Percentiles rank a stretch among this genome's conserved stretches.
phyloP scores from a whole-genome alignment of 2,888 invertebrate genomes.

The Parthenolecanium corni region DNA sequence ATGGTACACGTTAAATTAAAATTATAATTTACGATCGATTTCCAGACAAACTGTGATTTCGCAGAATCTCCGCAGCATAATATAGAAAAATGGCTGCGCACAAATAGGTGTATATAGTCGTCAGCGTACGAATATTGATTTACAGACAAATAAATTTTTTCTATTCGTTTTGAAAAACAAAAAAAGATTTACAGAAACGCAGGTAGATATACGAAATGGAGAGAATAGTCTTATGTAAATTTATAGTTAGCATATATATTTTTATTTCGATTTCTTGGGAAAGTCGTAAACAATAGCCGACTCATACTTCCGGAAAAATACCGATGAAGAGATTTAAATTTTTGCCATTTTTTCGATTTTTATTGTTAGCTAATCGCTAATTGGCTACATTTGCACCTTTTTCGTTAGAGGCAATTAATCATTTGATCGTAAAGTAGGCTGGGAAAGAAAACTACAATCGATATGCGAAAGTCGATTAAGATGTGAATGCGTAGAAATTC shows the following conservation, averaged over 20 bases:
- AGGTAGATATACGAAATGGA: too few relatives aligned
- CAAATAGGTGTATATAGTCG: too few relatives aligned
- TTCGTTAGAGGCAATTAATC: constrained; percentile 9
- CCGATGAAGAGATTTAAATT: constrained; percentile 2
- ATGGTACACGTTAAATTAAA: not conserved
- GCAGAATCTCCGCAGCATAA: too few relatives aligned
- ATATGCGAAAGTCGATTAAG: not conserved
- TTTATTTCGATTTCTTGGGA: constrained; percentile 1
- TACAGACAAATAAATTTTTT: not conserved
- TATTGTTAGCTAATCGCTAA: constrained; percentile 8
- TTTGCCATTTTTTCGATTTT: not conserved
- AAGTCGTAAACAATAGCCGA: constrained; percentile 5
- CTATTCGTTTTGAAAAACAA: not conserved
- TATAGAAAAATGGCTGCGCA: too few relatives aligned
- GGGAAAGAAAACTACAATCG: not conserved
- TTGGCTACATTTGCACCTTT: constrained; percentile 22
- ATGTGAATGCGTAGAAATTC: constrained; percentile 4
- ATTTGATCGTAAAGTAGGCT: constrained; percentile 5
- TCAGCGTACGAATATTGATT: not conserved
- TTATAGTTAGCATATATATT: not conserved
- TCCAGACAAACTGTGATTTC: not conserved
- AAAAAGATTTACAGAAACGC: too few relatives aligned
- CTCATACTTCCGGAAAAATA: constrained; percentile 21
- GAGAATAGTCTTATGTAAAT: not conserved
- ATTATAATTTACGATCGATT: not conserved